These are phyloP conservation scores for Caiman crocodilus DNA, from an alignment of 2,797 vertebrate species.

Conservation along the genomic window DNA sequence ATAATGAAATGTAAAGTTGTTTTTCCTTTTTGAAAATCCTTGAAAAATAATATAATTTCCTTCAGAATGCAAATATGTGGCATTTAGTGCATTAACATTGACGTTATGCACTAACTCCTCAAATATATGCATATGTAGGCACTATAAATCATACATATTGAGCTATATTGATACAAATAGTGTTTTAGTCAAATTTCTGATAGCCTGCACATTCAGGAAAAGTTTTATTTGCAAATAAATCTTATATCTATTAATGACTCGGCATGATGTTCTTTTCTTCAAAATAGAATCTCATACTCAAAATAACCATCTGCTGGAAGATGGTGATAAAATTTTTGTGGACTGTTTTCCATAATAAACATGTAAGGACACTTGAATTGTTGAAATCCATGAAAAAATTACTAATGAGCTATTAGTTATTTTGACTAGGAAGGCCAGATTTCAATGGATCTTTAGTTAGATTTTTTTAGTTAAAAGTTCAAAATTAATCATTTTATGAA, in stretches of 20 bases:
- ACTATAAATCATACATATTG: too few relatives aligned
- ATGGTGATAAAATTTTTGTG: background rate
- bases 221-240: too few relatives aligned
- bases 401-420: background rate
- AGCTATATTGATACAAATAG: too few relatives aligned
- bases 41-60: too few relatives aligned
- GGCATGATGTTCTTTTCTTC: background rate
- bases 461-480: background rate
- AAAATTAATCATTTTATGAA: background rate
- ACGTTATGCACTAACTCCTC: too few relatives aligned
- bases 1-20: too few relatives aligned
- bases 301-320: background rate
- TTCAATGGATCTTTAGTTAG: background rate
- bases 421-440: background rate
- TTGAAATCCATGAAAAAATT: background rate
- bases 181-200: too few relatives aligned
- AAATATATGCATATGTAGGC: too few relatives aligned
- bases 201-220: too few relatives aligned
- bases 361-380: background rate
- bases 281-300: background rate
- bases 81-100: too few relatives aligned
- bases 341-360: background rate
- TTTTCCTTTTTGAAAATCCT: too few relatives aligned
- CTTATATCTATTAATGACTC: background rate
- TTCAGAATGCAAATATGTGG: too few relatives aligned